Evolutionary conservation across 2,888 invertebrate species (phyloP), one percentile per base, ranked within the genome.

Genomic region (Rotaria magnacalcarata): DNA sequence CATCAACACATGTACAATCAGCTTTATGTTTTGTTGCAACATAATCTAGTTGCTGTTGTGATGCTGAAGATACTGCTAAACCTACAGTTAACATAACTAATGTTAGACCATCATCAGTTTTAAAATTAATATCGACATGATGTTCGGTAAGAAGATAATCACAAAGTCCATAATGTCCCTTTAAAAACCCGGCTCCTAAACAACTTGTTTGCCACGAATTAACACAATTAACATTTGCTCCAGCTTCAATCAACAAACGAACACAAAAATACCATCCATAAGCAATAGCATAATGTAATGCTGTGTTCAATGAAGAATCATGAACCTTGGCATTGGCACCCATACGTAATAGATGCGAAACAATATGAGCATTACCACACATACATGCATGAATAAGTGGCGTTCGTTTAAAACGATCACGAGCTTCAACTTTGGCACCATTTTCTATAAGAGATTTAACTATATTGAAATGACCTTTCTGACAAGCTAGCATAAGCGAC

Each of bases 261-360:
- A 92, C 89, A 87, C 90, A 90, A 88, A 91, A 92, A 88, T 92
- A 91, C 92, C 92, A 93, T 34, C 93, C 93, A 89, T 93, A 93
- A 0, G 92, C 92, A 85, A 92, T 91, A 6, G 92, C 92, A 89
- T 93, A 93, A 89, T 93, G 92, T 4, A 92, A 90, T 3, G 91
- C 88, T 1, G 92, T 90, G 89, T 93, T 93, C 56, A 92, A 92
- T 19, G 92, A 92, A 47, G 91, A 91, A 88, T 93, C 93, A 0
- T 89, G 89, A 14, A 89, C 88, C 87, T 92, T 89, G 2, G 92
- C 90, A 88, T 92, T 91, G 5, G 91, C 91, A 19, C 92, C 92
- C 75, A 91, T 88, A 54, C 90, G 88, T 34, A 92, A 89, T 85
- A 92, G 89, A 89, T 90, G 92, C 0, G 92, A 92, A 2, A 91